Evolutionary conservation across 2,113 vertebrate species (phyloP), one percentile per base, ranked within the genome.

Genomic region (Plotosus lineatus): DNA sequence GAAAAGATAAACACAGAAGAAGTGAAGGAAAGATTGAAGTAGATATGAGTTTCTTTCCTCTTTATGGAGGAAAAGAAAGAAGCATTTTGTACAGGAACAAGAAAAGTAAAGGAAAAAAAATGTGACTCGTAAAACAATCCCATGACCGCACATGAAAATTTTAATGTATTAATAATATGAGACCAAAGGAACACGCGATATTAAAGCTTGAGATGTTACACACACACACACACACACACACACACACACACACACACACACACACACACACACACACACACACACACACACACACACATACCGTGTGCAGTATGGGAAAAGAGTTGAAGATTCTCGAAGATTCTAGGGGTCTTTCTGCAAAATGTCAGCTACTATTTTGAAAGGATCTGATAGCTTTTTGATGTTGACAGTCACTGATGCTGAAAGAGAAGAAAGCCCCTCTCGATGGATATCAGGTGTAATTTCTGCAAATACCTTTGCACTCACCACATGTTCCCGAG

Each of bases 381-480:
- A 88, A 89, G 84, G 86, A 90, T 91, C 89, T 85, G 87, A 89
- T 89, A 82, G 86, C 83, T 90, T 90, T 91, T 92, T 91, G 90
- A 90, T 90, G 90, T 88, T 82, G 79, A 83, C 44, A 87, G 77
- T n/a, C 85, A 81, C 85, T 82, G 89, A 86, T 84, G 88, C 81
- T 51, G 88, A 92, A 91, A 88, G 85, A 48, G 79, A 83, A 87
- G 87, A 88, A 87, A 89, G 88, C 82, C 85, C 36, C 78, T 79
- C 84, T 85, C 87, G 89, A 93, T 91, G 72, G 89, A 87, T 89
- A 91, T 93, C 90, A 91, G 90, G 89, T 91, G 89, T 91, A 90
- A 91, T 92, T 91, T 89, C 53, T 82, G 84, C 88, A 88, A 91
- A 88, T 74, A 90, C 85, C 82, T 83, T 88, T 82, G 88, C 85